Evolutionary conservation across 2,888 invertebrate species (phyloP), one percentile per base, ranked within the genome.

Genomic region (Entomobrya proxima): DNA sequence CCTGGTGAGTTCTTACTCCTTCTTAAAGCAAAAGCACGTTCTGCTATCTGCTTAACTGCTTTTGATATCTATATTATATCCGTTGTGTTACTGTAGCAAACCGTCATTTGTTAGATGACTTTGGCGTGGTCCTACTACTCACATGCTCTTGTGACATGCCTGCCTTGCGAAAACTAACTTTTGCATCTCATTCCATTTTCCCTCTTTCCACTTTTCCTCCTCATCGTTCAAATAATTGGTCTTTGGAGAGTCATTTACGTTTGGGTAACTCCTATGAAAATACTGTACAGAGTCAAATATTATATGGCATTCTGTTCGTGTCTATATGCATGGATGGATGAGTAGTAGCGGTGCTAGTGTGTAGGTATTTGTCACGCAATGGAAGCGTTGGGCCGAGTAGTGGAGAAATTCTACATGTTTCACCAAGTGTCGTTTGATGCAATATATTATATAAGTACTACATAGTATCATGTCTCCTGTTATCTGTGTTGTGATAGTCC

Each of bases 241-340:
- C 85, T 75, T 74, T 61, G 44, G 85, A 85, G 85, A 75, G 79
- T 74, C 74, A 85, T 85, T 84, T 85, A 50, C 61, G 47, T 78
- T 47, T 74, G 58, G 18, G 44, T 47, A 44, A 30, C 35, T 76
- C 44, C 6, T 1, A 72, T 50, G 15, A 75, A 37, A 35, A n/a
- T 75, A 69, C 50, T 50, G 44, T 40, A 15, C 69, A 44, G 47
- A 24, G 21, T 11, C 13, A 50, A 72, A 50, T 27, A 40, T 40
- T 7, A 15, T 7, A 11, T 40, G 44, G 15, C 15, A 40, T 7
- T 40, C 15, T 7, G 44, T 11, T 11, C 44, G 15, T 40, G 7
- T 40, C 15, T 11, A 15, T 40, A 11, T 40, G 44, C 44, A 40
- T 15, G 44, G 7, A 15, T 40, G 15, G 44, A 7, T 40, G 7